Evolutionary conservation across 1,140 invertebrate genomes (phyloP).

Genomic region (Drosophila lacteicornis): DNA sequence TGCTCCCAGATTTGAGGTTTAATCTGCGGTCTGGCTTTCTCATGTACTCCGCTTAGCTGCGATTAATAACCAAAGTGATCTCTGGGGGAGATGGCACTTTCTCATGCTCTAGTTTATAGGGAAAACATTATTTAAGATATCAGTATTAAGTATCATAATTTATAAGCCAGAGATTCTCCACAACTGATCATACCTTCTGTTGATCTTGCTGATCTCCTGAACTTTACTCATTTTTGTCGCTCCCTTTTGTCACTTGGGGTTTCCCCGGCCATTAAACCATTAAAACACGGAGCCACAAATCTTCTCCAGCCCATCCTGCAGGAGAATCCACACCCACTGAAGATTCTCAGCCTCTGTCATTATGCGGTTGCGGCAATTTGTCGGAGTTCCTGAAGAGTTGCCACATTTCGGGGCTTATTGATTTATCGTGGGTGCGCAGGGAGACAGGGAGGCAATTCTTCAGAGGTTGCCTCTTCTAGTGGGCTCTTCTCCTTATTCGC

Average conservation of each 20-base stretch:
- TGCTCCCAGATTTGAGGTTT: slow-evolving; percentile 8
- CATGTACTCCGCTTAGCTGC: background rate
- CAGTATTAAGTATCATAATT: too few relatives aligned
- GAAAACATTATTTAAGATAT: too few relatives aligned
- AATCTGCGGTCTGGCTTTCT: slow-evolving; percentile 31
- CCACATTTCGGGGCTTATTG: slow-evolving; percentile 67
- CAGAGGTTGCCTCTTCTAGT: slow-evolving; percentile 5
- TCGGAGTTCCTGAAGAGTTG: slow-evolving; percentile 37
- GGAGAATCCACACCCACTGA: background rate
- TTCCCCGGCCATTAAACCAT: background rate
- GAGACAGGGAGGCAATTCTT: slow-evolving; percentile 24
- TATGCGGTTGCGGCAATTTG: slow-evolving; percentile 24
- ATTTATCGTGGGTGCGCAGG: slow-evolving; percentile 57
- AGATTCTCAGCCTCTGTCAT: slow-evolving; percentile 2
- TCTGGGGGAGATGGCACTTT: background rate
- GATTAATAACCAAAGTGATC: slow-evolving; percentile 12
- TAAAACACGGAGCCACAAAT: background rate
- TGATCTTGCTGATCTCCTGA: background rate
- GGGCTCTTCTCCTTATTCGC: slow-evolving; percentile 7
- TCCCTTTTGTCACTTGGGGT: slow-evolving; percentile 2
- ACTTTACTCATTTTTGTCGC: background rate
- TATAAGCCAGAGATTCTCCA: background rate
- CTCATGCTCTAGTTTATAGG: background rate
- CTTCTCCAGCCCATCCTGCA: slow-evolving; percentile 1
- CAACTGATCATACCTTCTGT: background rate